phyloP scores from a whole-genome alignment of 2,888 invertebrate species.

The Phanerotoma sp. region DNA sequence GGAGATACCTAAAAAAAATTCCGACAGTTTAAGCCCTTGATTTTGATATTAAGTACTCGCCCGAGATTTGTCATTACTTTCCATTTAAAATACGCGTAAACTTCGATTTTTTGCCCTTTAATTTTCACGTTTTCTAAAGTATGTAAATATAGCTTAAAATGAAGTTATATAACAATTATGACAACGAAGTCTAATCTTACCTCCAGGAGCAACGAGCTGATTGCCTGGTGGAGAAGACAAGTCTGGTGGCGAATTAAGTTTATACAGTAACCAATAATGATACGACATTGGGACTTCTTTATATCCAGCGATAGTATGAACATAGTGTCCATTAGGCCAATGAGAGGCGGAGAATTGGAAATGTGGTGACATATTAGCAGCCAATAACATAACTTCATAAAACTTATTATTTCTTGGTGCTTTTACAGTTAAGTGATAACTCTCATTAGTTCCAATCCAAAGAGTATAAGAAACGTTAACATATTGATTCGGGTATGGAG shows the following conservation, averaged over 20 bases:
- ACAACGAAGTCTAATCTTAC: no score
- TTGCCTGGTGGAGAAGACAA: slow-evolving; percentile 80
- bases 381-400: slow-evolving; percentile 78
- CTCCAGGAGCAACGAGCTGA: slow-evolving; percentile 84
- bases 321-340: slow-evolving; percentile 92
- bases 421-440: slow-evolving; percentile 73
- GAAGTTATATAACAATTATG: no score
- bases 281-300: slow-evolving; percentile 81
- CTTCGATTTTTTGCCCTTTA: no score
- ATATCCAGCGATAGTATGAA: slow-evolving; percentile 80
- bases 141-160: no score
- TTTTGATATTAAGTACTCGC: no score
- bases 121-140: no score
- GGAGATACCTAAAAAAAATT: no score
- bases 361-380: slow-evolving; percentile 74
- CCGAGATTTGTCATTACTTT: no score
- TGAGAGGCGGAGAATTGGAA: slow-evolving; percentile 78
- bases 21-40: no score
- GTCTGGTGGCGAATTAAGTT: slow-evolving; percentile 78
- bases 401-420: slow-evolving; percentile 73
- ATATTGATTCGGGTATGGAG: slow-evolving; percentile 35
- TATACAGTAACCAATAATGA: slow-evolving; percentile 87
- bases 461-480: slow-evolving; percentile 79
- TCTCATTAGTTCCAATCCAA: slow-evolving; percentile 86
- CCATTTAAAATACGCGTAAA: no score